Percentiles rank a stretch among this genome's conserved stretches.
Conservation (phyloP, 2,888 invertebrate genomes). For the Serrognathus titanus region DNA sequence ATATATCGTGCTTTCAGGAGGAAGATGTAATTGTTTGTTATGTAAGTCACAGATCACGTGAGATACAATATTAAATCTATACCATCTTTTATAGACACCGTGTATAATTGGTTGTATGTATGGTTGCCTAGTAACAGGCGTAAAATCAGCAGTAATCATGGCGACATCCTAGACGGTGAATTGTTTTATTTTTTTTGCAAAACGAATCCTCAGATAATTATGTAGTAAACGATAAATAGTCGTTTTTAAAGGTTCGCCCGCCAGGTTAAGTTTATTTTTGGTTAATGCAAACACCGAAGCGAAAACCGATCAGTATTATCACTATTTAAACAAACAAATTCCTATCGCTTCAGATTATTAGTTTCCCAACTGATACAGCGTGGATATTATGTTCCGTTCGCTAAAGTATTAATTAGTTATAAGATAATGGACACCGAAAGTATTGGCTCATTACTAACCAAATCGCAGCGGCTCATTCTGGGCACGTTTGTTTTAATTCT, state of each 20-base stretch:
- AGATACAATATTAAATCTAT: too few species aligned
- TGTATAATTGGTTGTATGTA: slow-evolving; percentile 3
- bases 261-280: background rate
- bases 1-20: too few species aligned
- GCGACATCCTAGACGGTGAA: background rate
- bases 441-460: slow-evolving; percentile 54
- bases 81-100: too few species aligned
- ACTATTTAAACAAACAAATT: background rate
- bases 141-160: background rate
- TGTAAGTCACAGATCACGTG: too few species aligned
- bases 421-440: slow-evolving; percentile 35
- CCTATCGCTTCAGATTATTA: background rate
- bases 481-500: slow-evolving; percentile 84
- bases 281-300: background rate
- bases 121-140: slow-evolving; percentile 12
- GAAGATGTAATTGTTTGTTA: too few species aligned
- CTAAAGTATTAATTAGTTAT: background rate
- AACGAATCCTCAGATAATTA: too few species aligned
- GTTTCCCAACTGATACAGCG: background rate
- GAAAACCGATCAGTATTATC: background rate
- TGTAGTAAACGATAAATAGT: background rate
- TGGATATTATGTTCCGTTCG: background rate
- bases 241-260: background rate
- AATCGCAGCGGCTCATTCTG: slow-evolving; percentile 71
- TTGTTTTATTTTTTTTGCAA: too few species aligned